Conservation (phyloP, 2,797 vertebrate genomes). For the Hippoglossus hippoglossus region DNA sequence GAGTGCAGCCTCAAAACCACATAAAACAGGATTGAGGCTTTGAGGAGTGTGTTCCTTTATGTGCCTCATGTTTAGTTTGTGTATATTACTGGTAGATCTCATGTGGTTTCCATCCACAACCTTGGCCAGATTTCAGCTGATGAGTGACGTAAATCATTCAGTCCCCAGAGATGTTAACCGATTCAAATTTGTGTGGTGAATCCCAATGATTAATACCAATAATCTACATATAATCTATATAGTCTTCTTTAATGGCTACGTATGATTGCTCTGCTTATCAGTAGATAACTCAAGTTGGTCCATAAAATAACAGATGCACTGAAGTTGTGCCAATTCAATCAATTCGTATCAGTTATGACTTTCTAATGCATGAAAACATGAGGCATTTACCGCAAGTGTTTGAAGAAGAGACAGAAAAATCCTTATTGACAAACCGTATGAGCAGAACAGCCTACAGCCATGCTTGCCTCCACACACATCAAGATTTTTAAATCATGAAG, state of each 20-base stretch:
- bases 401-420: background rate
- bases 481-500: slow-evolving; percentile 1
- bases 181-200: background rate
- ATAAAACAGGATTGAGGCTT: background rate
- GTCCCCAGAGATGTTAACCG: background rate
- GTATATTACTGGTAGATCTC: background rate
- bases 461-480: background rate
- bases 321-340: background rate
- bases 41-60: background rate
- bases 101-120: background rate
- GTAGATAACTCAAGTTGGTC: background rate
- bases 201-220: background rate
- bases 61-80: background rate
- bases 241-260: background rate
- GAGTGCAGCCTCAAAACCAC: slow-evolving; percentile 4
- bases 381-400: background rate
- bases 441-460: background rate
- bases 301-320: background rate
- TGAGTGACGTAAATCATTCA: slow-evolving; percentile 3
- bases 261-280: background rate
- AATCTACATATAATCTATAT: background rate
- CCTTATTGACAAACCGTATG: background rate
- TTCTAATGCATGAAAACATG: background rate
- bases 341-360: background rate
- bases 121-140: background rate